Evolutionary conservation across 1,140 invertebrate species (phyloP).

Genomic region (Anoplophora glabripennis): DNA sequence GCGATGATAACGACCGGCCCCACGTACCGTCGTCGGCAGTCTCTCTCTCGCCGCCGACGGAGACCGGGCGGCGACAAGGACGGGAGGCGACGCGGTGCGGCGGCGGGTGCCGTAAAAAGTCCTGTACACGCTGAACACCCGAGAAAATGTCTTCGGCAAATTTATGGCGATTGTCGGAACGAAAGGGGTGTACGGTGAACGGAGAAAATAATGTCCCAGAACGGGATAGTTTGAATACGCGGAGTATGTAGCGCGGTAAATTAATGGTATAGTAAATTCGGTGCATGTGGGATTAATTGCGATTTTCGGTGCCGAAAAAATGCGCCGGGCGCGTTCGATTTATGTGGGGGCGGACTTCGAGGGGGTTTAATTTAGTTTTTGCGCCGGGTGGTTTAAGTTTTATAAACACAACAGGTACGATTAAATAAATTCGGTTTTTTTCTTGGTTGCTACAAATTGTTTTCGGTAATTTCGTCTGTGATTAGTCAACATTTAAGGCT

Average conservation of each 20-base stretch:
- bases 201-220: constrained; percentile 35
- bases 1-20: constrained; percentile 6
- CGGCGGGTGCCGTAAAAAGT: constrained; percentile 9
- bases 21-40: not conserved
- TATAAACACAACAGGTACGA: too few species aligned
- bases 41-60: constrained; percentile 3
- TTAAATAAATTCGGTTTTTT: too few species aligned
- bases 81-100: not conserved
- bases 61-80: constrained; percentile 6
- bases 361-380: too few species aligned
- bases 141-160: constrained; percentile 38
- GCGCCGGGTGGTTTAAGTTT: too few species aligned
- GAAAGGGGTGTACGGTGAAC: constrained; percentile 24
- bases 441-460: too few species aligned
- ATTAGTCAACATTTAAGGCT: too few species aligned
- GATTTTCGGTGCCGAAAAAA: too few species aligned
- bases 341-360: not conserved
- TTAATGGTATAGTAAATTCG: constrained; percentile 36
- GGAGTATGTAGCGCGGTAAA: constrained; percentile 30
- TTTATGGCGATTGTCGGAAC: constrained; percentile 40
- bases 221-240: constrained; percentile 35
- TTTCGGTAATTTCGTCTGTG: too few species aligned
- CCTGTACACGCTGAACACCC: constrained; percentile 26
- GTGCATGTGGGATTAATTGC: not conserved
- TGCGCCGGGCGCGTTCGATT: not conserved